phyloP scores from a whole-genome alignment of 2,113 vertebrate genomes.

The Blennius ocellaris region DNA sequence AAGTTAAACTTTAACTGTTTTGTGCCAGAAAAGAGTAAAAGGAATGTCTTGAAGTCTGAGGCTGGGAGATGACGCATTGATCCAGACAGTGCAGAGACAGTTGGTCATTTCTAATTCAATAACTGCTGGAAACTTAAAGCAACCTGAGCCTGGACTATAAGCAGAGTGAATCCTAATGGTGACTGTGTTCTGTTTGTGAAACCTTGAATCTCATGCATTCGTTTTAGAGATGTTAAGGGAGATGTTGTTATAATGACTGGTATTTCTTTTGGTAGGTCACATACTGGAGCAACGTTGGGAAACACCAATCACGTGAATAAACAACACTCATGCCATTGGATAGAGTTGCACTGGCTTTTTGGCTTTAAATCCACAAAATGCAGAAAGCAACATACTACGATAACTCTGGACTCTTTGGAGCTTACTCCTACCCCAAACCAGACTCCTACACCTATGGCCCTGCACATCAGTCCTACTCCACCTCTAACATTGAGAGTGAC shows the following conservation, averaged over 20 bases:
- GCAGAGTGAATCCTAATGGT: neutral
- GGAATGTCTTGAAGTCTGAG: slow-evolving; percentile 64
- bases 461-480: slow-evolving; percentile 90
- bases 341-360: slow-evolving; percentile 86
- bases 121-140: slow-evolving; percentile 2
- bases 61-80: slow-evolving; percentile 36
- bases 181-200: slow-evolving; percentile 14
- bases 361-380: slow-evolving; percentile 90
- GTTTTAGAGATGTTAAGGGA: neutral
- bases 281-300: slow-evolving; percentile 81
- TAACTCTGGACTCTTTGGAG: slow-evolving; percentile 95
- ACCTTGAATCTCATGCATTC: slow-evolving; percentile 1
- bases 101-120: slow-evolving; percentile 35
- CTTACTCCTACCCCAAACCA: slow-evolving; percentile 94
- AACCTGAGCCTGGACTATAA: neutral
- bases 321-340: slow-evolving; percentile 94
- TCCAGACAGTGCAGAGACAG: slow-evolving; percentile 12
- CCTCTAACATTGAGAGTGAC: slow-evolving; percentile 90
- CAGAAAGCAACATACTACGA: slow-evolving; percentile 99
- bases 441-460: slow-evolving; percentile 91
- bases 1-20: slow-evolving; percentile 98
- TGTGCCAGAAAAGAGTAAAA: slow-evolving; percentile 74
- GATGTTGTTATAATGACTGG: slow-evolving; percentile 29
- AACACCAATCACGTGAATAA: slow-evolving; percentile 86
- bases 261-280: slow-evolving; percentile 76